Evolutionary conservation across 2,888 invertebrate species (phyloP).

Genomic region (Dicranocentrus wangi): DNA sequence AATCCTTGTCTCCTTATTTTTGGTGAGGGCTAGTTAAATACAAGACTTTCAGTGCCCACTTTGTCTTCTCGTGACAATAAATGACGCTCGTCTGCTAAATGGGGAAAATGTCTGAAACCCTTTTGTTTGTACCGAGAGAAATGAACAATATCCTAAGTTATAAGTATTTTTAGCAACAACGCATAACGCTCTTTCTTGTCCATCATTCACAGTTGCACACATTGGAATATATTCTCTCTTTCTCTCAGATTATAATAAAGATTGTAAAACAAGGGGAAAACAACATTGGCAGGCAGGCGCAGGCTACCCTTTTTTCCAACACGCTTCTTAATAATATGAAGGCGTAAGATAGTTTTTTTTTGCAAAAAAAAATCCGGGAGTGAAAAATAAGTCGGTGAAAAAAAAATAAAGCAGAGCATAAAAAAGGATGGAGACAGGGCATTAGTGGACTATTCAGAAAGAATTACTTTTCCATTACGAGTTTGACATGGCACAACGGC

Average conservation of each 20-base stretch:
- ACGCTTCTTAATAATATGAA: no score
- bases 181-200: not conserved
- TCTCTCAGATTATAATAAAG: no score
- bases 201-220: not conserved
- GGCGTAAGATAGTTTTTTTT: no score
- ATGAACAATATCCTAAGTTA: slow-evolving; percentile 55
- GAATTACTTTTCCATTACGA: slow-evolving; percentile 13
- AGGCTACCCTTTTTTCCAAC: no score
- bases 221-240: no score
- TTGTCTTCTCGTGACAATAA: slow-evolving; percentile 30
- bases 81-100: slow-evolving; percentile 18
- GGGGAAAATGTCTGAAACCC: slow-evolving; percentile 1
- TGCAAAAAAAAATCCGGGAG: no score
- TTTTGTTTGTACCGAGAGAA: slow-evolving; percentile 19
- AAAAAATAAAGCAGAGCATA: not conserved
- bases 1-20: no score
- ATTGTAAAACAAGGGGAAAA: no score
- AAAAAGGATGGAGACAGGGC: not conserved
- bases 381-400: not conserved
- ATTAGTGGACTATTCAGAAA: not conserved
- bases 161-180: not conserved
- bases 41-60: no score
- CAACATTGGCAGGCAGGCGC: no score
- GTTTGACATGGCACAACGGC: not conserved
- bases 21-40: no score